These are phyloP conservation scores for Thalassophryne amazonica DNA, from an alignment of 2,797 vertebrate species.

Conservation along the genomic window DNA sequence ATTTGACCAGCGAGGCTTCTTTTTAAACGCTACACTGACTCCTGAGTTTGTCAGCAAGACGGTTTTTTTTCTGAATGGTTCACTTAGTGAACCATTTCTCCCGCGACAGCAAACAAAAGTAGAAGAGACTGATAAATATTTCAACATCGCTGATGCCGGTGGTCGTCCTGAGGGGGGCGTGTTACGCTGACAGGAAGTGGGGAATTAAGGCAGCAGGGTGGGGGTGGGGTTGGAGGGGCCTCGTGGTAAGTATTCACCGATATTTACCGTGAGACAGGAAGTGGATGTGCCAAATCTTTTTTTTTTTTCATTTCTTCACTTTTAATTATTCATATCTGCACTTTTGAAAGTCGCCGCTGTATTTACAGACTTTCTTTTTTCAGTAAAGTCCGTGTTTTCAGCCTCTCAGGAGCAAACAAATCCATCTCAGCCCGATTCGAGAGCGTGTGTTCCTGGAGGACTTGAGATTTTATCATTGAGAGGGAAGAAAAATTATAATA, in stretches of 20 bases:
- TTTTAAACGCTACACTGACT: slow-evolving; percentile 43
- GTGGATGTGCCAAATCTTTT: slow-evolving; percentile 47
- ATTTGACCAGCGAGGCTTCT: neutral
- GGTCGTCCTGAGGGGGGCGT: slow-evolving; percentile 39
- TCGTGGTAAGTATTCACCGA: slow-evolving; percentile 53
- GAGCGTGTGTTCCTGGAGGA: slow-evolving; percentile 3
- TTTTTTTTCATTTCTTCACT: slow-evolving; percentile 59
- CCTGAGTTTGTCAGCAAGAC: slow-evolving; percentile 15
- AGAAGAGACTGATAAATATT: slow-evolving; percentile 75
- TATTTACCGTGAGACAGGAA: slow-evolving; percentile 65
- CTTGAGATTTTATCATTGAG: slow-evolving; percentile 43
- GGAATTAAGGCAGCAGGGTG: slow-evolving; percentile 20
- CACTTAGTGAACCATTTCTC: slow-evolving; percentile 48
- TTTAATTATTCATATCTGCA: slow-evolving; percentile 65
- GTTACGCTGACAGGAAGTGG: slow-evolving; percentile 53
- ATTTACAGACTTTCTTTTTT: slow-evolving; percentile 26
- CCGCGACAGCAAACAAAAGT: slow-evolving; percentile 53
- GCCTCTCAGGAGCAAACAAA: slow-evolving; percentile 6
- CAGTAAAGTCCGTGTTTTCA: slow-evolving; percentile 18
- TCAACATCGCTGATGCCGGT: slow-evolving; percentile 66
- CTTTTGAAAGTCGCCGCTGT: slow-evolving; percentile 31
- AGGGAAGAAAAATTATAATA: too few species aligned
- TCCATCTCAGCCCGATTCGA: slow-evolving; percentile 7
- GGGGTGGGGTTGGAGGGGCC: too few species aligned
- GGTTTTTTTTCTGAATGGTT: slow-evolving; percentile 33